Evolutionary conservation across 2,797 vertebrate genomes (phyloP).

Genomic region (Eutrigla gurnardus): DNA sequence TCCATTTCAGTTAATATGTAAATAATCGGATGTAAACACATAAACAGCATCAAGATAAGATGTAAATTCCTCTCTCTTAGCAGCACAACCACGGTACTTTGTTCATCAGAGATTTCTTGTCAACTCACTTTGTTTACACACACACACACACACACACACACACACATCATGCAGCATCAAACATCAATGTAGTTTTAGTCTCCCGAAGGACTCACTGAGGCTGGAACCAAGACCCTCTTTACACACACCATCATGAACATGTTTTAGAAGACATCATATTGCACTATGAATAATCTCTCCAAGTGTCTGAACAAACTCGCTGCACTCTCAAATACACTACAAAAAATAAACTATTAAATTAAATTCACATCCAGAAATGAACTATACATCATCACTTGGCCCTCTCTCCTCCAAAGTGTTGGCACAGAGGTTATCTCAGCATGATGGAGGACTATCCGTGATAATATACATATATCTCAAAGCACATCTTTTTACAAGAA

Average conservation of each 20-base stretch:
- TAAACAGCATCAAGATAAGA: constrained; percentile 55
- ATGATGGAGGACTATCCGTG: constrained; percentile 1
- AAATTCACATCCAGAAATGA: constrained; percentile 45
- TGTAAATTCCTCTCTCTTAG: constrained; percentile 36
- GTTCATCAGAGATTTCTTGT: constrained; percentile 46
- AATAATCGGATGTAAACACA: constrained; percentile 64
- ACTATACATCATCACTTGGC: constrained; percentile 37
- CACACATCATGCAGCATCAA: constrained; percentile 67
- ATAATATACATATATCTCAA: constrained; percentile 23
- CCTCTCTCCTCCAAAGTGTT: constrained; percentile 17
- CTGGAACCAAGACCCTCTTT: constrained; percentile 27
- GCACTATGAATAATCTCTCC: constrained; percentile 27
- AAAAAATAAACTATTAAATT: constrained; percentile 48
- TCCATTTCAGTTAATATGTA: constrained; percentile 48
- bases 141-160: constrained; percentile 44
- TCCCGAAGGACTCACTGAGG: constrained; percentile 35
- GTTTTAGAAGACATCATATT: constrained; percentile 62
- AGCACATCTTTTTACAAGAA: constrained; percentile 24
- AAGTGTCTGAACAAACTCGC: constrained; percentile 16
- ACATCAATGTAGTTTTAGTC: constrained; percentile 50
- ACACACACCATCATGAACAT: constrained; percentile 39
- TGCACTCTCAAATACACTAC: constrained; percentile 53
- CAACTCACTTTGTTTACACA: constrained; percentile 43
- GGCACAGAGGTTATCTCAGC: constrained; percentile 32
- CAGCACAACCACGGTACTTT: constrained; percentile 35